phyloP scores from a whole-genome alignment of 92 coral and sea anemone species.

The Nematostella vectensis region DNA sequence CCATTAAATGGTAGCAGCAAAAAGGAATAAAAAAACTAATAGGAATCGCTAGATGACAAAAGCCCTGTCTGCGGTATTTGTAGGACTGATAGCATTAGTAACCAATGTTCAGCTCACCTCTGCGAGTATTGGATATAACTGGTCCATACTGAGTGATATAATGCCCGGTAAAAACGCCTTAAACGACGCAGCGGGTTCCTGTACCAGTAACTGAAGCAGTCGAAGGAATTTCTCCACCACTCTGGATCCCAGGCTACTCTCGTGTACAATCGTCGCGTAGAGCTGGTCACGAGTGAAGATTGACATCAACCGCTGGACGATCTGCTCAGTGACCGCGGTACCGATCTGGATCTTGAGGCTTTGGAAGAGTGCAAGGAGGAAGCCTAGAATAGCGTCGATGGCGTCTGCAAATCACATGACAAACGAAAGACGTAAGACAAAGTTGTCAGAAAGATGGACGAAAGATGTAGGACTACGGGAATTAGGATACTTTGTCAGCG shows the following conservation, averaged over 20 bases:
- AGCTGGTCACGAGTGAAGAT: constrained; percentile 83
- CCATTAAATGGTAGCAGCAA: too few relatives aligned
- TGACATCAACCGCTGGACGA: constrained; percentile 76
- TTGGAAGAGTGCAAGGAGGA: constrained; percentile 75
- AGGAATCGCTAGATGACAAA: too few relatives aligned
- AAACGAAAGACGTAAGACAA: too few relatives aligned
- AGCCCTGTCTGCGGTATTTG: too few relatives aligned
- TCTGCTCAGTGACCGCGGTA: constrained; percentile 80
- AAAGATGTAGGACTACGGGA: too few relatives aligned
- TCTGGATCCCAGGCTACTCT: constrained; percentile 80
- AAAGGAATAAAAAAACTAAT: too few relatives aligned
- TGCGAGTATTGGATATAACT: constrained; percentile 78
- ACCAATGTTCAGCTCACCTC: constrained; percentile 68
- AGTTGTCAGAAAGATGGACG: too few relatives aligned
- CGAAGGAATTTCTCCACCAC: constrained; percentile 85
- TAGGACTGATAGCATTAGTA: too few relatives aligned
- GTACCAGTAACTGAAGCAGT: constrained; percentile 83
- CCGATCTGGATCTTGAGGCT: constrained; percentile 86
- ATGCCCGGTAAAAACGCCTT: constrained; percentile 89
- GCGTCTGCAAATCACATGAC: constrained; percentile 40
- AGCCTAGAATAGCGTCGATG: constrained; percentile 80
- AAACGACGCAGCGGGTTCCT: constrained; percentile 88
- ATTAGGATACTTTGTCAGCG: too few relatives aligned
- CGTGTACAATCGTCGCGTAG: constrained; percentile 76
- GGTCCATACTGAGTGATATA: constrained; percentile 85